phyloP scores from a whole-genome alignment of 1,140 invertebrate species.

The Eumaeus atala region DNA sequence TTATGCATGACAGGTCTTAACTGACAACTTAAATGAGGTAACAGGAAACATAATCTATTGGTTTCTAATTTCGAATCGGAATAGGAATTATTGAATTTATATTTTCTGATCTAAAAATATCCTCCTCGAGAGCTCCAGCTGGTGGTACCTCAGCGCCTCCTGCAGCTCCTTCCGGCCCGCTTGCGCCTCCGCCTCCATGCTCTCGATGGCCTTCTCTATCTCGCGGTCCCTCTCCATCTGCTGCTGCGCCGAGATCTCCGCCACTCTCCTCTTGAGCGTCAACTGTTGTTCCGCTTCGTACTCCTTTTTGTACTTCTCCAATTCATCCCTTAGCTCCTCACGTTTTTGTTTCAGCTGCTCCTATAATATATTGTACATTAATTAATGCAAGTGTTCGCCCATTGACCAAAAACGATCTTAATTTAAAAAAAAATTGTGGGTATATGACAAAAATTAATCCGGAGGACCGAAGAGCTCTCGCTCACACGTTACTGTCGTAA shows the following conservation, averaged over 20 bases:
- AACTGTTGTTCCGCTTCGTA: slow-evolving; percentile 56
- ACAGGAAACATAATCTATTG: too few relatives aligned
- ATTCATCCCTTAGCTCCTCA: slow-evolving; percentile 45
- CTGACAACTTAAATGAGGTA: too few relatives aligned
- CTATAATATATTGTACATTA: slow-evolving; percentile 23
- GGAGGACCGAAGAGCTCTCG: too few relatives aligned
- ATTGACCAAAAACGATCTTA: too few relatives aligned
- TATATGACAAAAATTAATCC: too few relatives aligned
- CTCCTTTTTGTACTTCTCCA: slow-evolving; percentile 56
- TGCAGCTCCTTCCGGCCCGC: slow-evolving; percentile 62
- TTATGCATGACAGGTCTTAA: too few relatives aligned
- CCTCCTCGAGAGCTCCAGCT: background rate
- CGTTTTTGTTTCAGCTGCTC: slow-evolving; percentile 51
- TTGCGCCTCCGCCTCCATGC: slow-evolving; percentile 68
- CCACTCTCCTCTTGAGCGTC: slow-evolving; percentile 54
- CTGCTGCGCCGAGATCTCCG: slow-evolving; percentile 61
- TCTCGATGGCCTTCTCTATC: slow-evolving; percentile 70
- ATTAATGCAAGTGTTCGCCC: too few relatives aligned
- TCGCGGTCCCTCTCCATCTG: slow-evolving; percentile 65
- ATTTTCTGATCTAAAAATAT: too few relatives aligned
- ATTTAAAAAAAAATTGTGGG: too few relatives aligned
- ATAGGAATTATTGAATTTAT: too few relatives aligned
- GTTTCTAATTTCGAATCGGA: too few relatives aligned
- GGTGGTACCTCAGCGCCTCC: slow-evolving; percentile 55
- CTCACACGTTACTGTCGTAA: too few relatives aligned